Conservation (phyloP, 2,113 vertebrate genomes). For the Odocoileus hemionus region DNA sequence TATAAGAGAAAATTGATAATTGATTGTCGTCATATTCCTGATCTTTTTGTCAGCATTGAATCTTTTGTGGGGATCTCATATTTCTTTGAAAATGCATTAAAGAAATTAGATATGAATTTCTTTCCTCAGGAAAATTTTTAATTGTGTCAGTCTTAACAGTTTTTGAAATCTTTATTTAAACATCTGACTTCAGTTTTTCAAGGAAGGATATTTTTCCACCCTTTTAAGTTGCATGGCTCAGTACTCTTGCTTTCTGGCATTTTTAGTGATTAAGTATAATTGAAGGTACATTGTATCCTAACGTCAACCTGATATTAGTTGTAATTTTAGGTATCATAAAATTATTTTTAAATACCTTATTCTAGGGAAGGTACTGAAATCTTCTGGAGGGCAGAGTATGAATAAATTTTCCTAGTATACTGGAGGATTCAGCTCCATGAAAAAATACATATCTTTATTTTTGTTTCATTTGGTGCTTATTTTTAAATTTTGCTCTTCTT, state of each 20-base stretch:
- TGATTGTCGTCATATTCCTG: background rate
- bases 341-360: background rate
- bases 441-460: background rate
- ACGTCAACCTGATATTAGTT: background rate
- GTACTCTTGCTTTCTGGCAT: background rate
- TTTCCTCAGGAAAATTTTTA: background rate
- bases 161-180: background rate
- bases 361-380: background rate
- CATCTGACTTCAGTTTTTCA: background rate
- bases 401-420: background rate
- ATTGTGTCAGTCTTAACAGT: background rate
- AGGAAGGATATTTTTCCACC: background rate
- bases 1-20: background rate
- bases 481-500: background rate
- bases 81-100: background rate
- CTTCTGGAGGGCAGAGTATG: background rate
- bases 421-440: background rate
- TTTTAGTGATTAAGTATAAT: background rate
- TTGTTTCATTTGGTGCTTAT: background rate
- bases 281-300: background rate
- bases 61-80: background rate
- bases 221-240: background rate
- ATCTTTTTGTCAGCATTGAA: slow-evolving; percentile 10
- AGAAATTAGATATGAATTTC: background rate
- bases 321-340: background rate